A percentile compares a stretch with the other conserved stretches of the same genome.
Conservation (phyloP, 1,140 invertebrate species). For the Calephelis virginiensis region DNA sequence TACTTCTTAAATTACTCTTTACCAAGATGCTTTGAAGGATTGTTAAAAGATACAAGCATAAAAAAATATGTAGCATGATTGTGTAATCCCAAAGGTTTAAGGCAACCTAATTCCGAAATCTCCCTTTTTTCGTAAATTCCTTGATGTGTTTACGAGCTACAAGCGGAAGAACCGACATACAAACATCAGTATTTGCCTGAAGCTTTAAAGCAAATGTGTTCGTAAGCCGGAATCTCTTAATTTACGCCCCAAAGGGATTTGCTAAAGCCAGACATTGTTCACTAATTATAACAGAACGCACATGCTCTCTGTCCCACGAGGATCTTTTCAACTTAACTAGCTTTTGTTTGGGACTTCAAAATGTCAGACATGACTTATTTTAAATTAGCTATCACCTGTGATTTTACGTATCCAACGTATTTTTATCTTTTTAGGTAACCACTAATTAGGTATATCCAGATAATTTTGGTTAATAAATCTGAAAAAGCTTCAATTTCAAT, state of each 20-base stretch:
- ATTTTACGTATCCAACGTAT: neutral
- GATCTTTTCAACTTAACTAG: conserved; percentile 64
- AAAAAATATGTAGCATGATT: no score
- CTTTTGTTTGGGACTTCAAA: conserved; percentile 32
- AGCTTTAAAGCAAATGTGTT: conserved; percentile 63
- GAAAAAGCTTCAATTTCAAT: no score
- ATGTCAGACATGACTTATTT: conserved; percentile 19
- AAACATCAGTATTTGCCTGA: conserved; percentile 41
- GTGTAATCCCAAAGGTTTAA: neutral
- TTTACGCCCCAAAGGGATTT: conserved; percentile 77
- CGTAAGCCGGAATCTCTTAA: conserved; percentile 75
- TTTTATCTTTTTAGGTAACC: neutral
- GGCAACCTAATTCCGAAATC: neutral
- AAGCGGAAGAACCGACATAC: conserved; percentile 27
- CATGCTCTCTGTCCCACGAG: conserved; percentile 65
- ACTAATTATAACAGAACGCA: conserved; percentile 76
- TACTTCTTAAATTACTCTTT: no score
- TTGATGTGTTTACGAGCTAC: conserved; percentile 3
- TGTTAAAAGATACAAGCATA: no score
- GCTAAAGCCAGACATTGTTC: conserved; percentile 76
- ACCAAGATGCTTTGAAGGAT: no score
- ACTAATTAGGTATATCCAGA: no score
- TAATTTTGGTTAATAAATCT: no score
- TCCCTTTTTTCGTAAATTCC: neutral
- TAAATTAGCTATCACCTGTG: neutral